Base-by-base conservation (phyloP, 37 sponge, comb jelly and placozoan species). In the Halichondria panicea region DNA sequence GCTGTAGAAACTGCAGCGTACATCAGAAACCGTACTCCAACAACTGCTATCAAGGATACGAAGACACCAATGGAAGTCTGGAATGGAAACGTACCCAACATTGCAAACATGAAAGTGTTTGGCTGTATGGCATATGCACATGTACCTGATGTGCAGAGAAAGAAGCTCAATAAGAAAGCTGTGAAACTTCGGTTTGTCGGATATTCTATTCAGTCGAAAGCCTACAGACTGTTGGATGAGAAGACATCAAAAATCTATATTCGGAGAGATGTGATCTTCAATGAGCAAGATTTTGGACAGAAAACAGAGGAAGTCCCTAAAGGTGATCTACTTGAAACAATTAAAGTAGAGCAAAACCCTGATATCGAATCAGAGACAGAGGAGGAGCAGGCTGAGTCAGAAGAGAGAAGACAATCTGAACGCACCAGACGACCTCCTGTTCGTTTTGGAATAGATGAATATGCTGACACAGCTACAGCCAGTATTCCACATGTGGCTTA, bases 51-150 rank as follows among this genome's bases (percentile, higher is more conserved):
- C 32, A 50, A 43, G 21, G 69, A 57, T 3, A 21, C 39, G 28
- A 59, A 34, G 74, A 70, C 85, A 59, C 78, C 78, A 34, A 62
- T 72, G 40, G 63, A 72, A 63, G 39, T 24, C 8, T 72, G 73
- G 71, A 66, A 67, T 75, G 84, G 70, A 13, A 65, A 32, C 43
- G 38, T 45, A 59, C 78, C 85, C 24, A 42, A 60, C 63, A 56
- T 84, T 30, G 45, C 39, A 13, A 42, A 84, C 37, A 53, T 84
- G 40, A 70, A 55, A 42, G 85, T 76, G n/a, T 84, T 84, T 76
- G 77, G 85, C 31, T 75, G 78, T 61, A 44, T 60, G 27, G 85
- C 78, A 22, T 84, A 77, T 77, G 85, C 77, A 25, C 85, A 81
- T 22, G 48, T 78, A 30, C 78, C 78, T 35, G 73, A 72, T 72